Evolutionary conservation across 1,140 invertebrate genomes (phyloP), one percentile per base, ranked within the genome.

Genomic region (Bombus sylvicola): DNA sequence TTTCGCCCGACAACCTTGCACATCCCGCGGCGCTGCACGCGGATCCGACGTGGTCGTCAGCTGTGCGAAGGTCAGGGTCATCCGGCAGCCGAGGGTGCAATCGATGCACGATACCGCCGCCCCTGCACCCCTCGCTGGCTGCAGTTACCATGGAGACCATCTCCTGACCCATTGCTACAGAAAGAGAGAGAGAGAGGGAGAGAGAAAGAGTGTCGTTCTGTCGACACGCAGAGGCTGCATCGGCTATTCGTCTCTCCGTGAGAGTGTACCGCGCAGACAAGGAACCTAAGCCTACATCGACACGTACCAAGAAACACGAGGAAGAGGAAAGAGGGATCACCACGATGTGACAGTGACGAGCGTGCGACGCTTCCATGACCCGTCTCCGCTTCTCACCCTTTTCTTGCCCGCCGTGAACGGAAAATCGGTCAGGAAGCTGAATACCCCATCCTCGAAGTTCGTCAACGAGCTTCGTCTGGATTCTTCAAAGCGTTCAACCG

Each of bases 131-230:
- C 88, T 88, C 84, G 79, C 83, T 75, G 47, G 86, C 88, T 90
- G 85, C 92, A 91, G 93, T 94, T 90, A 89, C 93, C 91, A 94
- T 94, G 90, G 92, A 53, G 91, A 94, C 93, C 90, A 86, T 92
- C 86, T 91, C 89, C 87, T 94, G 88, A 91, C 92, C 92, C 89
- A 93, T 92, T 93, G 88, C 86, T 79, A 81, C 86, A 76, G 80
- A 74, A n/a, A 78, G 87, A 66, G 78, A 73, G 43, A 37, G 34
- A 57, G 31, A 57, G 47, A 41, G 15, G 10, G 37, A 39, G 68
- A 69, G 34, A 34, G 66, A 12, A 8, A 28, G 71, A 47, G 34
- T 3, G 41, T n/a, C n/a, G 37, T 28, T 28, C 39, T 41, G 75
- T 43, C 71, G 86, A 80, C 81, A 34, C 57, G 59, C 47, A 37